Conservation (phyloP, 2,113 vertebrate genomes). For the Varanus komodoensis region DNA sequence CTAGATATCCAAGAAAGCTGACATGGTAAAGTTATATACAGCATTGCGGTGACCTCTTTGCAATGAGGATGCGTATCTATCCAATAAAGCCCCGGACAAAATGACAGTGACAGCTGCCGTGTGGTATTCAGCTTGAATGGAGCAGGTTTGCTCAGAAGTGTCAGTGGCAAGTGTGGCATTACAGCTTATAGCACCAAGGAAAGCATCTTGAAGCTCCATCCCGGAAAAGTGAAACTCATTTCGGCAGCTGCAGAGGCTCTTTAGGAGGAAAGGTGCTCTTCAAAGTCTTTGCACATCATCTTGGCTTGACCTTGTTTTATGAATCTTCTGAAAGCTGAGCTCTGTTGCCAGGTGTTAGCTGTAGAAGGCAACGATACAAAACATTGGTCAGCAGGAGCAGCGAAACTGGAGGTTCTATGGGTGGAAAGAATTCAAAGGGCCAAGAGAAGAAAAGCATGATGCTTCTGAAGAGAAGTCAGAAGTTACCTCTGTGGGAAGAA, state of each 20-base stretch:
- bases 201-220: slow-evolving; percentile 50
- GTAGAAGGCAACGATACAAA: slow-evolving; percentile 45
- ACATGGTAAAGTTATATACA: slow-evolving; percentile 74
- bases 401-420: slow-evolving; percentile 71
- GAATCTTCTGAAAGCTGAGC: slow-evolving; percentile 26
- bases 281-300: slow-evolving; percentile 54
- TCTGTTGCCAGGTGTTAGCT: slow-evolving; percentile 29
- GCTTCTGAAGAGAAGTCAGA: slow-evolving; percentile 67
- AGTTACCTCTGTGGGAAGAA: slow-evolving; percentile 77
- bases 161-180: slow-evolving; percentile 74
- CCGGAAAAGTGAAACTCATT: slow-evolving; percentile 54
- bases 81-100: slow-evolving; percentile 79
- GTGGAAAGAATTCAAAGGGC: slow-evolving; percentile 79
- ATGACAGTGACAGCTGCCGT: slow-evolving; percentile 90
- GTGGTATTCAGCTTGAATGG: slow-evolving; percentile 78
- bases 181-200: slow-evolving; percentile 69
- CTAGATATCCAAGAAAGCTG: slow-evolving; percentile 72
- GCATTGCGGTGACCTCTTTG: slow-evolving; percentile 71
- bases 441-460: slow-evolving; percentile 56
- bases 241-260: slow-evolving; percentile 40
- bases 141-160: slow-evolving; percentile 73
- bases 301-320: slow-evolving; percentile 36
- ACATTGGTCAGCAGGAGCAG: slow-evolving; percentile 34
- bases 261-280: slow-evolving; percentile 40
- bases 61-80: slow-evolving; percentile 78